Evolutionary conservation across 2,113 vertebrate genomes (phyloP).

Genomic region (Chrysemys picta): DNA sequence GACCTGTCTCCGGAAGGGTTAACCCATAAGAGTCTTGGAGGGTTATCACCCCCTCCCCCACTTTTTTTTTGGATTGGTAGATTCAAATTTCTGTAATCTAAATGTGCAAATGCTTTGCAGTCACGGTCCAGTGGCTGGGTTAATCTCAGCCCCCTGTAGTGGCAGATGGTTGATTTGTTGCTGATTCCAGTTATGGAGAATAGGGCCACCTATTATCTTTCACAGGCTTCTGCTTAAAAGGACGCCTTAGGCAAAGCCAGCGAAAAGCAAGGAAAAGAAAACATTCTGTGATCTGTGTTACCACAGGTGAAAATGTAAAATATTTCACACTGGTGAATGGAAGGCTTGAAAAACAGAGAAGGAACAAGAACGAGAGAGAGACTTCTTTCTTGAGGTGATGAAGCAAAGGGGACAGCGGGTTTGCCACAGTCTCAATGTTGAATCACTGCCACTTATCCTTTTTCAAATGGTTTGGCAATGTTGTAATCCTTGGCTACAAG

Average conservation of each 20-base stretch:
- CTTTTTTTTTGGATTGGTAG: background rate
- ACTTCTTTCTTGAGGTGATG: background rate
- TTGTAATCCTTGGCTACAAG: background rate
- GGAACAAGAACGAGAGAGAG: background rate
- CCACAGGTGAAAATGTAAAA: slow-evolving; percentile 32
- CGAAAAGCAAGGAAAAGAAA: slow-evolving; percentile 13
- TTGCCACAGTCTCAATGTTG: accelerated
- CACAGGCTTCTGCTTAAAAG: slow-evolving; percentile 37
- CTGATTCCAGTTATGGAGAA: slow-evolving; percentile 60
- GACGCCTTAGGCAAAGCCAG: slow-evolving; percentile 34
- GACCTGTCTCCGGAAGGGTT: background rate
- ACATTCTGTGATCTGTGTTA: background rate
- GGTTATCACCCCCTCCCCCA: background rate
- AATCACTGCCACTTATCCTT: background rate
- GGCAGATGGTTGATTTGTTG: slow-evolving; percentile 67
- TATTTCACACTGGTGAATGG: slow-evolving; percentile 22
- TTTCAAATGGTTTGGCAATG: slow-evolving; percentile 17
- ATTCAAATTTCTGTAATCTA: slow-evolving; percentile 60
- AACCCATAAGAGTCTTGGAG: background rate
- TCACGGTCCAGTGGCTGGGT: slow-evolving; percentile 48
- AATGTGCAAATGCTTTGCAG: slow-evolving; percentile 49
- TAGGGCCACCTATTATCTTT: slow-evolving; percentile 58
- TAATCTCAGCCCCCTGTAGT: slow-evolving; percentile 64
- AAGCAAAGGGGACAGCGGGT: background rate
- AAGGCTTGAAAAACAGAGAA: background rate